Conservation (phyloP, 2,797 vertebrate genomes). For the Falco rusticolus region DNA sequence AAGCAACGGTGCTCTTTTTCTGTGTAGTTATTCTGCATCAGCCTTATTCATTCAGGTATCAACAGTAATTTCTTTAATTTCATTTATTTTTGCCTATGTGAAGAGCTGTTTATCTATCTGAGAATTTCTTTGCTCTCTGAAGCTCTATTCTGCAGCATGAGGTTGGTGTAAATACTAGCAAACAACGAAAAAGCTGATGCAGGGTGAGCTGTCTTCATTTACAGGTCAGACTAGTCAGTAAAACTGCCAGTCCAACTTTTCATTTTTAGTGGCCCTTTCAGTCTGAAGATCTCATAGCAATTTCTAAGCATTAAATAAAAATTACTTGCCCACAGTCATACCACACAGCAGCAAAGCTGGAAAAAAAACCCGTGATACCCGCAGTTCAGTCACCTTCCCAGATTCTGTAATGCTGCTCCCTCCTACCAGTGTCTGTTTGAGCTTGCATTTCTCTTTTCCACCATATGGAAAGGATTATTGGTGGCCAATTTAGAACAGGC, state of each 20-base stretch:
- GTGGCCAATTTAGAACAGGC: background rate
- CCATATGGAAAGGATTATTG: conserved; percentile 16
- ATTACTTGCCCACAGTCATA: background rate
- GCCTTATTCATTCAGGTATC: background rate
- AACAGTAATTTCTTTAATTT: background rate
- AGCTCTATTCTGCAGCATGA: background rate
- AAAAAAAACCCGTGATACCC: background rate
- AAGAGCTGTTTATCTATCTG: conserved; percentile 10
- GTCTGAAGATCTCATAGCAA: background rate
- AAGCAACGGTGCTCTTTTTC: conserved; percentile 39
- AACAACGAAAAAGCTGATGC: background rate
- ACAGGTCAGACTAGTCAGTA: background rate
- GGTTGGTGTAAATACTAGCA: background rate
- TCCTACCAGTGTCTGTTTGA: background rate
- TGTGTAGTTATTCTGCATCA: background rate
- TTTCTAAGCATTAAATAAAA: background rate
- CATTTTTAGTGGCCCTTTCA: conserved; percentile 2
- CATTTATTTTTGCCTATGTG: background rate
- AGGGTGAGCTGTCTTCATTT: background rate
- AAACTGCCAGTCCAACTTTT: background rate
- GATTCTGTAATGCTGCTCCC: background rate
- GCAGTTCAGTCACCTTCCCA: background rate
- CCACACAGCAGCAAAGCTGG: background rate
- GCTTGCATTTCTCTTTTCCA: conserved; percentile 6
- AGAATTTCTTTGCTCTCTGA: background rate